These are phyloP conservation scores for Anoplius nigerrimus DNA, from an alignment of 2,888 invertebrate species.

Conservation along the genomic window DNA sequence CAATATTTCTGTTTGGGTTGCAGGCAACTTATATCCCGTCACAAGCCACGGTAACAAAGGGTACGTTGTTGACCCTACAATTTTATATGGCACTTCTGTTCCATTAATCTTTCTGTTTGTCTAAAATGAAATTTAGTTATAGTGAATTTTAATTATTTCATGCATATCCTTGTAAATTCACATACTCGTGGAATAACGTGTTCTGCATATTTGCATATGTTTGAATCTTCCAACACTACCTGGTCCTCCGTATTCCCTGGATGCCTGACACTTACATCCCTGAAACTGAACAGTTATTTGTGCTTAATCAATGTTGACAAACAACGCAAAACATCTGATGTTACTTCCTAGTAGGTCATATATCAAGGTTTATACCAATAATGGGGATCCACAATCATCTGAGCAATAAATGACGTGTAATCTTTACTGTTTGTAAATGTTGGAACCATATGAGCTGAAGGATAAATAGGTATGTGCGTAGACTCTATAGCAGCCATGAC, in stretches of 20 bases:
- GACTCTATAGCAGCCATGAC: too few species aligned
- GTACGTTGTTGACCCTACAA: conserved; percentile 47
- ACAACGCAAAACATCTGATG: conserved; percentile 4
- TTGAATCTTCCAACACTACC: conserved; percentile 40
- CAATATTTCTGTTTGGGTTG: conserved; percentile 29
- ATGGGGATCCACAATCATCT: conserved; percentile 53
- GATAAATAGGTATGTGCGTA: conserved; percentile 17
- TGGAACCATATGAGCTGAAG: conserved; percentile 34
- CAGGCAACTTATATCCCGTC: conserved; percentile 38
- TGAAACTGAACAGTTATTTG: conserved; percentile 33
- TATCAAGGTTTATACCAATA: conserved; percentile 39
- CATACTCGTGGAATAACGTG: conserved; percentile 35
- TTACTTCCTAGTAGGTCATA: not conserved
- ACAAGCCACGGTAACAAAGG: conserved; percentile 52
- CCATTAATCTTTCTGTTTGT: conserved; percentile 28
- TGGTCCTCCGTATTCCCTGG: conserved; percentile 35
- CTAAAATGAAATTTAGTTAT: not conserved
- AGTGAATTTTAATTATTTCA: conserved; percentile 16
- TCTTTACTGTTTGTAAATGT: conserved; percentile 47
- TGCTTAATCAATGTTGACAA: conserved; percentile 9
- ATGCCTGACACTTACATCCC: conserved; percentile 49
- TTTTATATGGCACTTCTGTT: conserved; percentile 51
- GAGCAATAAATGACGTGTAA: conserved; percentile 52
- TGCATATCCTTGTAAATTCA: too few species aligned
- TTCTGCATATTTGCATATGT: conserved; percentile 40